phyloP scores from a whole-genome alignment of 2,113 vertebrate genomes.

The Ivindomyrus marchei region DNA sequence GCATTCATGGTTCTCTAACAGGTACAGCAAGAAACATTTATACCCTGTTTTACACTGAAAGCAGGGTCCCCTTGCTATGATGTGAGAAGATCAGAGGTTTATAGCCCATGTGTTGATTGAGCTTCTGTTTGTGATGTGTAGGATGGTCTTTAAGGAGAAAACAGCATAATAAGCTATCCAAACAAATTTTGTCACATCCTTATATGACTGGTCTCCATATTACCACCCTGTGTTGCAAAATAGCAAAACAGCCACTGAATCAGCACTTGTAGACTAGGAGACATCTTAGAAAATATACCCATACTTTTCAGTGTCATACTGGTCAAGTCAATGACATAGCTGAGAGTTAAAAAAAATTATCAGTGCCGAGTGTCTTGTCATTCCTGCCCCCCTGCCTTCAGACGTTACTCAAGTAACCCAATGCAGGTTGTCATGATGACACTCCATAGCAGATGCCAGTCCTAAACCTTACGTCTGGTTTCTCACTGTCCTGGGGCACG shows the following conservation, averaged over 20 bases:
- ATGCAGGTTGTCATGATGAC: background rate
- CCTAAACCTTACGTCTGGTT: conserved; percentile 53
- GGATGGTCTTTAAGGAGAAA: background rate
- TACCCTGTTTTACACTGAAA: background rate
- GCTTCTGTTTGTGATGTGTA: background rate
- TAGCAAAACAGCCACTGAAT: background rate
- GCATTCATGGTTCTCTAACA: background rate
- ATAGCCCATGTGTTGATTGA: background rate
- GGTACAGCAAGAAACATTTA: background rate
- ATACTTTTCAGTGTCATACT: background rate
- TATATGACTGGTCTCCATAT: background rate
- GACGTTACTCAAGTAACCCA: background rate
- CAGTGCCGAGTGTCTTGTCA: background rate
- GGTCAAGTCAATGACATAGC: background rate
- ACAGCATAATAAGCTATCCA: background rate
- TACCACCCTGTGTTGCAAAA: background rate
- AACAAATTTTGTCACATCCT: background rate
- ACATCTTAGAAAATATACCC: background rate
- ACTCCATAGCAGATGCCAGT: background rate
- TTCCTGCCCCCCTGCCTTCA: background rate
- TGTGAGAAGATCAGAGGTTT: background rate
- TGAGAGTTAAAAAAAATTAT: background rate
- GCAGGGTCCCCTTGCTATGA: background rate
- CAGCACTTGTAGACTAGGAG: background rate
- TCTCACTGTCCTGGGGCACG: conserved; percentile 61